Conservation (phyloP, 2,113 vertebrate genomes). For the Syngnathus floridae region DNA sequence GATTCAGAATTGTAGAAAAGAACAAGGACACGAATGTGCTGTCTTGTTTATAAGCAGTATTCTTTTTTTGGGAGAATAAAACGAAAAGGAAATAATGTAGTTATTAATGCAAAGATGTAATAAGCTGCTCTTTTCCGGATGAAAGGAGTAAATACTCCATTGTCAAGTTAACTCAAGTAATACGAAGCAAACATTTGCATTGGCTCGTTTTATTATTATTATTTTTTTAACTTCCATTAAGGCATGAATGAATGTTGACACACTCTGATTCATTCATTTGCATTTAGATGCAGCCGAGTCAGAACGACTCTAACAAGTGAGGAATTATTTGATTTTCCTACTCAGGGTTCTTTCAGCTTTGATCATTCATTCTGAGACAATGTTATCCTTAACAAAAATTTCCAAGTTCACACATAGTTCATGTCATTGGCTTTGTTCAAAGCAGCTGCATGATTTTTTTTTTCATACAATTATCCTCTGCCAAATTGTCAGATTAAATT, state of each 20-base stretch:
- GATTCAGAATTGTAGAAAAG: constrained; percentile 18
- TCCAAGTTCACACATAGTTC: not conserved
- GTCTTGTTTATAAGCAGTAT: not conserved
- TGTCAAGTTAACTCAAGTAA: not conserved
- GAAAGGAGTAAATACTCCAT: not conserved
- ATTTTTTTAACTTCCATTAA: constrained; percentile 1
- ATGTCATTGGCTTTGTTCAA: not conserved
- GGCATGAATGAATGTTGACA: constrained; percentile 1
- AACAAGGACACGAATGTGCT: not conserved
- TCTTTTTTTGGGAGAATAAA: not conserved
- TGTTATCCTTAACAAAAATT: not conserved
- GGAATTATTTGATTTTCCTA: constrained; percentile 4
- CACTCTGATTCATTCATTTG: not conserved
- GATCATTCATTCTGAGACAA: not conserved
- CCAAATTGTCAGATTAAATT: not conserved
- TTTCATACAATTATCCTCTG: not conserved
- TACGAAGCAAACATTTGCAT: not conserved
- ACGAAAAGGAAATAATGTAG: not conserved
- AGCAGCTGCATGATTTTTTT: not conserved
- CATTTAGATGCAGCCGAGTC: constrained; percentile 4
- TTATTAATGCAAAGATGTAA: not conserved
- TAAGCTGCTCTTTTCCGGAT: not conserved
- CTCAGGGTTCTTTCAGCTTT: not conserved
- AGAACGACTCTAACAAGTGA: not conserved
- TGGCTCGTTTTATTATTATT: not conserved